These are phyloP conservation scores for Syndactyla subalaris DNA, from an alignment of 2,797 vertebrate genomes.

Conservation along the genomic window DNA sequence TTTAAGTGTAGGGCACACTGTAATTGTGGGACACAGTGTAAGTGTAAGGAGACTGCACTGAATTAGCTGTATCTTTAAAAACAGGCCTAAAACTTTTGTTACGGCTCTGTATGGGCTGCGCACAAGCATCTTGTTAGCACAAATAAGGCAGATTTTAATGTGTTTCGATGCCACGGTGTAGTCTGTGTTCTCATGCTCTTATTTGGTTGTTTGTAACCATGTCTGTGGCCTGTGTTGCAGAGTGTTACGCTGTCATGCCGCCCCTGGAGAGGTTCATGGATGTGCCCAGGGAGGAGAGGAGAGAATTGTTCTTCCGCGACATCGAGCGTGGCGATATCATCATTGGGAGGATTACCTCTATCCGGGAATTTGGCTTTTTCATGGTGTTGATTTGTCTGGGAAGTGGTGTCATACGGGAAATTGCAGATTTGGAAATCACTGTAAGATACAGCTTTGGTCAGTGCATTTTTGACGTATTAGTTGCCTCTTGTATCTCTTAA, in stretches of 20 bases:
- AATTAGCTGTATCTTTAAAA: accelerated
- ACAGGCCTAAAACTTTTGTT: accelerated
- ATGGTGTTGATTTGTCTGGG: constrained; percentile 90
- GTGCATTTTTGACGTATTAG: accelerated
- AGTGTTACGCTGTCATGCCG: constrained; percentile 90
- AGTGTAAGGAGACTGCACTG: accelerated
- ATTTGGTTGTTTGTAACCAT: accelerated
- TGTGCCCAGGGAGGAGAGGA: constrained; percentile 85
- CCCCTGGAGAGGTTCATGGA: constrained; percentile 94
- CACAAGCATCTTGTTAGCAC: accelerated
- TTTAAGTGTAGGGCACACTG: no score
- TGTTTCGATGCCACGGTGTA: accelerated
- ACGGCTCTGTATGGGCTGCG: accelerated
- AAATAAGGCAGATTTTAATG: accelerated
- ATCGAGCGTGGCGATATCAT: constrained; percentile 91
- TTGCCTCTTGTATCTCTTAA: accelerated
- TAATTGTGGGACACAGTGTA: no score
- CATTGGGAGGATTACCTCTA: constrained; percentile 91
- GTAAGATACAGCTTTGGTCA: constrained; percentile 73
- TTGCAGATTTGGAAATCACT: constrained; percentile 91
- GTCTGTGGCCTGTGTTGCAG: constrained; percentile 66
- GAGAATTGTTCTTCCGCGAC: constrained; percentile 90
- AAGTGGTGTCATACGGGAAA: constrained; percentile 87
- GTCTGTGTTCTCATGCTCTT: neutral
- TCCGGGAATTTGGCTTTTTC: constrained; percentile 96